Evolutionary conservation across 2,888 invertebrate genomes (phyloP), one percentile per base, ranked within the genome.

Genomic region (Calameuta pallipes): DNA sequence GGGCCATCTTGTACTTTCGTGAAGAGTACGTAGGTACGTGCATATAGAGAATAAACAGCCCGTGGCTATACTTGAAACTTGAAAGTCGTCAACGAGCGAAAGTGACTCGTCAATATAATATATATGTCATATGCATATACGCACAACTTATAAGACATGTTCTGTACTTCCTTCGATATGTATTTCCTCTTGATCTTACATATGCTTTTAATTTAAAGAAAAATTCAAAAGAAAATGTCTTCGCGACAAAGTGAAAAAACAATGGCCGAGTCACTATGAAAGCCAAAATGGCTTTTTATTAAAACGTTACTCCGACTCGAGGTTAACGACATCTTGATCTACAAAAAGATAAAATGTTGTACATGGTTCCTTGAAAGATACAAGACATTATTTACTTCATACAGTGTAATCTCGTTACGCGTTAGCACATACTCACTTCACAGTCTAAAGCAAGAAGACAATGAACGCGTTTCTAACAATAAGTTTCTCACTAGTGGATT

Each of bases 11-110:
- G 85, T 84, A 86, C 83, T 86, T 86, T 86, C 85, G 81, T 56
- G 9, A 56, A 56, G 9, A 56, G 56, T 56, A 56, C 56, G 1
- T 41, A 56, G 56, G 23, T 23, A 80, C 80, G 80, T 78, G 81
- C 81, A 79, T 56, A 56, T 56, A 56, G 23, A 56, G 23, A 56
- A 56, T 56, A 23, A 56, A 56, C 23, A 56, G 56, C 56, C 56
- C 23, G 15, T 56, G 23, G 56, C 56, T 56, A 15, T 56, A 23
- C 56, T 56, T 56, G 56, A 56, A 56, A 56, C 80, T 80, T 78
- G 83, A 84, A 83, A 85, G 84, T 84, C 80, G 73, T 81, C 76
- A 30, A 81, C 77, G 79, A 85, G 86, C 84, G 86, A 87, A 87
- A 87, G 87, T 87, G 85, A 85, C 82, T 81, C 80, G 81, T 78